phyloP scores from a whole-genome alignment of 2,797 vertebrate genomes.

The Chelon labrosus region DNA sequence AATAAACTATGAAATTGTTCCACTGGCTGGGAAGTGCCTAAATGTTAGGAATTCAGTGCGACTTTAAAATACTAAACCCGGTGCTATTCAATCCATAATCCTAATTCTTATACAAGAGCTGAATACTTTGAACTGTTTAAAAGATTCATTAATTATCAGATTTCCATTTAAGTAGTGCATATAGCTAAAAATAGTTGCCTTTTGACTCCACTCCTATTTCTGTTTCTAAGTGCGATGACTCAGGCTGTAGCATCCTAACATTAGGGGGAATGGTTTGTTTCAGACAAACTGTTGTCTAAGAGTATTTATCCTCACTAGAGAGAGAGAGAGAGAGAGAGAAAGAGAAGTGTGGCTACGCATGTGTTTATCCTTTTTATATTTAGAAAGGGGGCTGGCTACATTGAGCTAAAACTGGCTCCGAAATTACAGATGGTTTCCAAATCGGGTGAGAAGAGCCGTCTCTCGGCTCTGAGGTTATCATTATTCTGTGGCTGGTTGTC shows the following conservation, averaged over 20 bases:
- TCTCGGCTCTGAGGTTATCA: constrained; percentile 71
- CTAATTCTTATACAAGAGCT: no score
- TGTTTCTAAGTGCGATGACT: background rate
- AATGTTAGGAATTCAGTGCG: no score
- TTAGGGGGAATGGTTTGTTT: constrained; percentile 13
- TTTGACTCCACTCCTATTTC: background rate
- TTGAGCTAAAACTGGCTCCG: constrained; percentile 70
- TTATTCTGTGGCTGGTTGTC: constrained; percentile 74
- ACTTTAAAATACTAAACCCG: no score
- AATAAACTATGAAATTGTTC: no score
- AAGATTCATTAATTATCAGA: no score
- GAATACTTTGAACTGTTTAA: no score
- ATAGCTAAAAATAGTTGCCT: background rate
- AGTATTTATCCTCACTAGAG: constrained; percentile 38
- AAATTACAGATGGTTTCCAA: constrained; percentile 74
- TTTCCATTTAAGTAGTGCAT: background rate
- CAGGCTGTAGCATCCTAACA: background rate
- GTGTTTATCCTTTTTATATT: constrained; percentile 66
- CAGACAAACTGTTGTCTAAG: constrained; percentile 16
- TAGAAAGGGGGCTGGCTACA: constrained; percentile 60
- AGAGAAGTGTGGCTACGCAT: constrained; percentile 45
- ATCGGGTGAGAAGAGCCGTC: constrained; percentile 54
- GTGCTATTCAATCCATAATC: no score
- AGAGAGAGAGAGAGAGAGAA: background rate
- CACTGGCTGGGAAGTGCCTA: no score